A percentile compares a stretch with the other conserved stretches of the same genome.
These are phyloP conservation scores for Orthosia gracilis DNA, from an alignment of 2,888 invertebrate species.

Conservation along the genomic window DNA sequence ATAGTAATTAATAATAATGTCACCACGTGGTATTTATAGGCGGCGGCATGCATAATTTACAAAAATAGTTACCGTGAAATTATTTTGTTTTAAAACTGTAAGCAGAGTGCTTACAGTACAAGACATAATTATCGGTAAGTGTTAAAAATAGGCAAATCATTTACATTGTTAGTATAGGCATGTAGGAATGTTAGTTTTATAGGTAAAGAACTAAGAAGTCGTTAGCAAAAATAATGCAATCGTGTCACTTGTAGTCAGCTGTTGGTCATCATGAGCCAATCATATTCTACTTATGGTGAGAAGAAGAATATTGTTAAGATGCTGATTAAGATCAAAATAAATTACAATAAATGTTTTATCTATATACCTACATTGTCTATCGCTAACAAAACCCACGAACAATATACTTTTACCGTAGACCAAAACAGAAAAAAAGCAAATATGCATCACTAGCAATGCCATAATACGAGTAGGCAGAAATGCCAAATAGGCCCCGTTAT, in stretches of 20 bases:
- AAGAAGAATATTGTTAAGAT: no score
- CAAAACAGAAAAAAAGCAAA: not conserved
- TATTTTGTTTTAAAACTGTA: not conserved
- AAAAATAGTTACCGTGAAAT: not conserved
- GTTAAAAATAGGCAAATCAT: no score
- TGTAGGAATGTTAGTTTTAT: no score
- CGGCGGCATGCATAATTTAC: not conserved
- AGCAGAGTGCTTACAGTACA: no score
- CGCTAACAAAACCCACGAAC: not conserved
- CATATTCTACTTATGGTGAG: no score
- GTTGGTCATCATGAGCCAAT: no score
- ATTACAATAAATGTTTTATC: not conserved
- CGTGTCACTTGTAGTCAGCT: no score
- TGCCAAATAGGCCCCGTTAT: not conserved
- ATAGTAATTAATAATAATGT: slow-evolving; percentile 23
- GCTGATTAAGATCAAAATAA: not conserved
- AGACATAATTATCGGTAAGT: no score
- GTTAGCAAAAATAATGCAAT: no score
- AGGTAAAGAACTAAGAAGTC: no score
- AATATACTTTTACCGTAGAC: not conserved
- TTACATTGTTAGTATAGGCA: no score
- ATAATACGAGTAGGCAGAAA: not conserved
- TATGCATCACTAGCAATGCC: not conserved
- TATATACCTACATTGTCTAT: no score
- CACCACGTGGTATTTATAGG: slow-evolving; percentile 6